Evolutionary conservation across 2,888 invertebrate genomes (phyloP), one percentile per base, ranked within the genome.

Genomic region (Mechanitis messenoides): DNA sequence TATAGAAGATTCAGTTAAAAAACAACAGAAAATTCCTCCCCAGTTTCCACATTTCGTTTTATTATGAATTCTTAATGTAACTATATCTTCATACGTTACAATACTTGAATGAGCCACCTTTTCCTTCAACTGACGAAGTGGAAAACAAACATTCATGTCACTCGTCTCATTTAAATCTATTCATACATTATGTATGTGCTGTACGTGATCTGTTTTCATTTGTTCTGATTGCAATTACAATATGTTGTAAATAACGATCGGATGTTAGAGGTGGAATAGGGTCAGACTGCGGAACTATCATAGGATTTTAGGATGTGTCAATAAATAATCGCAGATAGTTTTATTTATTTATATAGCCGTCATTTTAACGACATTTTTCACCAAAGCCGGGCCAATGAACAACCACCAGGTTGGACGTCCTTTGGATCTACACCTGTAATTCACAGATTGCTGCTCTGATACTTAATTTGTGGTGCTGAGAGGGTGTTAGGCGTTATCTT

Each of bases 131-230:
- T 58, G 28, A 56, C 54, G 55, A 58, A 55, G 54, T 64, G 62
- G 60, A 53, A 57, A 55, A 59, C 60, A 57, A 60, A 64, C 67
- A 72, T 71, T 70, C 72, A 70, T 67, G 72, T 72, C 69, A 69
- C 61, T 66, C 67, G 65, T 60, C 69, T 71, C 67, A 72, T 72
- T 70, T 69, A 67, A 72, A 72, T 71, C 68, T 62, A 61, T 54
- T 63, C 59, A 74, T 73, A 69, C 66, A 74, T 73, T 68, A 73
- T 72, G 67, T 67, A 73, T 73, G 61, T 66, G 69, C 68, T 69
- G 67, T 65, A 67, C 69, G 63, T 63, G 70, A 72, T 72, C 72
- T 66, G 73, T 68, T 64, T 61, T 70, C 72, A 74, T 74, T 70
- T 71, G 71, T 71, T 72, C 72, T 67, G 68, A 63, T 68, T 66